These are phyloP conservation scores for Fregata magnificens DNA, from an alignment of 2,113 vertebrate species.

Conservation along the genomic window DNA sequence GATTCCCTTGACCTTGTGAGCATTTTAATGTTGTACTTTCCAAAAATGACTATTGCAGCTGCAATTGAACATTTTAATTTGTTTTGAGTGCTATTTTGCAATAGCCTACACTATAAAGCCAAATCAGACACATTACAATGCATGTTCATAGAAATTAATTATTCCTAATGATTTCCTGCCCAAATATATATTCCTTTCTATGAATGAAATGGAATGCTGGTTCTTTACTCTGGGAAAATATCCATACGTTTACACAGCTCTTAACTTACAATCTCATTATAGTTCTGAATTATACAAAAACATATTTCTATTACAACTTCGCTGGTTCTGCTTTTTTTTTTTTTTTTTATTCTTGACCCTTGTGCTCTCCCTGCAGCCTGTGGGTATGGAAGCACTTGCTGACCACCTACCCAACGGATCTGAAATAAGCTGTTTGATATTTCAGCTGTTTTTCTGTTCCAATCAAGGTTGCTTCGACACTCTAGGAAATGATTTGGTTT, in stretches of 20 bases:
- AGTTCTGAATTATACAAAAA: not conserved
- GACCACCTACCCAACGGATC: too few relatives aligned
- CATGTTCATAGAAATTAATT: not conserved
- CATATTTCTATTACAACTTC: not conserved
- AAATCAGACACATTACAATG: not conserved
- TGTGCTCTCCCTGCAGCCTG: not conserved
- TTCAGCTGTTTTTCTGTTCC: not conserved
- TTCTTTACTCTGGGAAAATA: not conserved
- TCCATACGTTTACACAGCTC: not conserved
- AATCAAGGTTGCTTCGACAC: not conserved
- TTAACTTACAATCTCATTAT: not conserved
- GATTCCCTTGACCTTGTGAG: not conserved
- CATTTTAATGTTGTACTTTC: not conserved
- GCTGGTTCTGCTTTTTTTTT: not conserved
- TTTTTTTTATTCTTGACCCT: not conserved
- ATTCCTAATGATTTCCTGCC: not conserved
- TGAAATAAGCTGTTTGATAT: not conserved
- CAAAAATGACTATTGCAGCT: not conserved
- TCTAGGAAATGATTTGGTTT: not conserved
- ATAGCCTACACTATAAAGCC: not conserved
- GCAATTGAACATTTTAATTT: not conserved
- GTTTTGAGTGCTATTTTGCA: not conserved
- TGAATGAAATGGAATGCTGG: not conserved
- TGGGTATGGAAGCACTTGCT: not conserved
- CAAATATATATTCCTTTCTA: not conserved